A percentile compares a stretch with the other conserved stretches of the same genome.
phyloP scores from a whole-genome alignment of 2,888 invertebrate genomes.

The Palloptera scutellata region DNA sequence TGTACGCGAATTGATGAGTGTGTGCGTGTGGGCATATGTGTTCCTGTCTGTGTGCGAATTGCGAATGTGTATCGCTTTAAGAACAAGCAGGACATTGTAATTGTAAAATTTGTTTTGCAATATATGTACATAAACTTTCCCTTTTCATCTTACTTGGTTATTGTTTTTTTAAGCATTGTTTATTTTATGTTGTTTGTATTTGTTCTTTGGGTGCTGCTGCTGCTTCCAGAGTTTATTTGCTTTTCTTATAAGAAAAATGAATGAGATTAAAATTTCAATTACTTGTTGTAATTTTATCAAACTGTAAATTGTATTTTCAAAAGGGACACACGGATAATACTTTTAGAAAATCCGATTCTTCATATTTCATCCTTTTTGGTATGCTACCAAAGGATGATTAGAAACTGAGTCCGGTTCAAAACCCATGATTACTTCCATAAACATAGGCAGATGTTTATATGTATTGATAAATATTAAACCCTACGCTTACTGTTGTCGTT shows the following conservation, averaged over 20 bases:
- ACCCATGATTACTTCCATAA: too few relatives aligned
- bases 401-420: too few relatives aligned
- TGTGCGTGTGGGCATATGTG: not conserved
- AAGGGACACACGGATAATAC: too few relatives aligned
- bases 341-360: too few relatives aligned
- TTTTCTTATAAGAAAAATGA: not conserved
- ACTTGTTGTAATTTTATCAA: not conserved
- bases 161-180: not conserved
- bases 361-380: too few relatives aligned
- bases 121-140: conserved; percentile 21
- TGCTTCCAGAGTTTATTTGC: not conserved
- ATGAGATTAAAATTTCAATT: conserved; percentile 7
- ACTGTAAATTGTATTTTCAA: too few relatives aligned
- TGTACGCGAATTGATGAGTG: not conserved
- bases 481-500: too few relatives aligned
- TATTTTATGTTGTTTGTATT: not conserved
- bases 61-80: not conserved
- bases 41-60: conserved; percentile 4
- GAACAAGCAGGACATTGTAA: not conserved
- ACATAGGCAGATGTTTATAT: too few relatives aligned
- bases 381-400: too few relatives aligned
- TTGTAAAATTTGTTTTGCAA: not conserved
- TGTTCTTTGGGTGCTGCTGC: not conserved
- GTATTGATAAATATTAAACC: too few relatives aligned
- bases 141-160: not conserved